A percentile compares a stretch with the other conserved stretches of the same genome.
These are phyloP conservation scores for Carapus acus DNA, from an alignment of 2,797 vertebrate genomes.

Conservation along the genomic window DNA sequence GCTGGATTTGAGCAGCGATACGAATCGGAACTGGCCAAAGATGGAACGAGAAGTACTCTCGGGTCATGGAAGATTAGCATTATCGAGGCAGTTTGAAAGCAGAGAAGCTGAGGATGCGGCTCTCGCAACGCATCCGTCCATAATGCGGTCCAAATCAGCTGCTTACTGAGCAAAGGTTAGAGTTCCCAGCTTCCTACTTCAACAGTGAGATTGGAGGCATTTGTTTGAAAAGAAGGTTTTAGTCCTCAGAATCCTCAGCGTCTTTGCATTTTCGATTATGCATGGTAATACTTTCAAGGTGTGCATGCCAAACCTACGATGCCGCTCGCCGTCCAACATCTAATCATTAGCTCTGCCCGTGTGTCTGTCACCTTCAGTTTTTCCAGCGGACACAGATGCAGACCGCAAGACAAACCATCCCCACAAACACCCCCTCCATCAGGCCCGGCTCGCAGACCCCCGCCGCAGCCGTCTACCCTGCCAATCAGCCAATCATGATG, in stretches of 20 bases:
- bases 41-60: too few relatives aligned
- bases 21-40: too few relatives aligned
- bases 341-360: constrained; percentile 26
- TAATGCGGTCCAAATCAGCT: too few relatives aligned
- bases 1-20: too few relatives aligned
- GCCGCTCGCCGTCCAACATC: constrained; percentile 2
- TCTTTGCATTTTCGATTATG: constrained; percentile 20
- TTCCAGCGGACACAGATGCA: constrained; percentile 96
- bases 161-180: too few relatives aligned
- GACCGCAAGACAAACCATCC: constrained; percentile 84
- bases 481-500: constrained; percentile 98
- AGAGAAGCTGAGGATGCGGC: too few relatives aligned
- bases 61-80: too few relatives aligned
- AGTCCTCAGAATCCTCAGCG: constrained; percentile 7
- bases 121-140: too few relatives aligned
- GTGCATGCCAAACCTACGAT: constrained; percentile 15
- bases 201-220: too few relatives aligned
- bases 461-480: constrained; percentile 83
- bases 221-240: too few relatives aligned
- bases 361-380: constrained; percentile 74
- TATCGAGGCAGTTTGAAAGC: too few relatives aligned
- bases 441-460: constrained; percentile 87
- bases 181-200: too few relatives aligned
- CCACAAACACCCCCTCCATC: constrained; percentile 86
- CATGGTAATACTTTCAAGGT: constrained; percentile 3